Percentiles rank a stretch among this genome's conserved stretches.
Conservation (phyloP, 2,888 invertebrate genomes). For the Luperina testacea region DNA sequence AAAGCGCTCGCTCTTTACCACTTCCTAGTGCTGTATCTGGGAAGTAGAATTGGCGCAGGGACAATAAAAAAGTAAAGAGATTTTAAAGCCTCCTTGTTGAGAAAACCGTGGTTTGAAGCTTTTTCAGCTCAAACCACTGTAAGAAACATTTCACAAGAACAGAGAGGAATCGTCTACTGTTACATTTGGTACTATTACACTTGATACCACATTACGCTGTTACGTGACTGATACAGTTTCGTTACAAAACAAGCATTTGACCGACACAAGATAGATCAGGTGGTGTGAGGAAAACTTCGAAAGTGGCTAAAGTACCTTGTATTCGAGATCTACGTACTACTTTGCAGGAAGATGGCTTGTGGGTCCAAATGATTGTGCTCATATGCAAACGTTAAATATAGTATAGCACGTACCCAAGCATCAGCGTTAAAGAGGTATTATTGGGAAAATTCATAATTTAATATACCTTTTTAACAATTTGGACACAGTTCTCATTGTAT, state of each 20-base stretch:
- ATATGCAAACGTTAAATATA: background rate
- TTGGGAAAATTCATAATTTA: background rate
- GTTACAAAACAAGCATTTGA: conserved; percentile 45
- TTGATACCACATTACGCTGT: conserved; percentile 46
- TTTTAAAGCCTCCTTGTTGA: background rate
- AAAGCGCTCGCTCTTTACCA: background rate
- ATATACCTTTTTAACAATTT: no score
- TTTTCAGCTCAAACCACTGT: conserved; percentile 1
- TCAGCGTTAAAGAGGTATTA: background rate
- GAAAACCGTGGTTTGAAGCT: background rate
- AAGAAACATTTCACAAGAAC: conserved; percentile 48
- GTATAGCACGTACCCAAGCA: background rate
- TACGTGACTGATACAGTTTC: conserved; percentile 49
- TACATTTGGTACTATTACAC: conserved; percentile 49
- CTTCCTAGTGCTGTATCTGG: background rate
- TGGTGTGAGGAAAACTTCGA: background rate
- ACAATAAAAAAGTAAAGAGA: background rate
- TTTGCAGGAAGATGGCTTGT: background rate
- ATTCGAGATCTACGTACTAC: background rate
- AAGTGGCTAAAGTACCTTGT: conserved; percentile 24
- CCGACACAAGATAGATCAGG: conserved; percentile 25
- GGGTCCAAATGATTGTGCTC: background rate
- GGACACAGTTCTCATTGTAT: background rate
- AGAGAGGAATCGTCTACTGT: conserved; percentile 38
- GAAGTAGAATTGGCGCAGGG: background rate